phyloP scores from a whole-genome alignment of 1,140 invertebrate species.

The Maconellicoccus hirsutus region DNA sequence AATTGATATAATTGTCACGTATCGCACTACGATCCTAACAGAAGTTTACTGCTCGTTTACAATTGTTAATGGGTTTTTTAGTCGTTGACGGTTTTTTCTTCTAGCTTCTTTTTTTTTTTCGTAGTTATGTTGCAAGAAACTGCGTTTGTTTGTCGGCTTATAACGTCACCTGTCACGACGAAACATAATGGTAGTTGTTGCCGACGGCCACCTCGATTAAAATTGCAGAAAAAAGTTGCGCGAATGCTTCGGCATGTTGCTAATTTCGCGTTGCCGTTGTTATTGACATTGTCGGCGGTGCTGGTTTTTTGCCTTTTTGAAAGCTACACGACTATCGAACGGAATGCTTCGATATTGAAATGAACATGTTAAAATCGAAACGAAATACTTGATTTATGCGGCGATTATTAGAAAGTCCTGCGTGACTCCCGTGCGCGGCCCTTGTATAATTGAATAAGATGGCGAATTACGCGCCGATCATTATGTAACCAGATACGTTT shows the following conservation, averaged over 20 bases:
- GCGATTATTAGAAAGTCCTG: background rate
- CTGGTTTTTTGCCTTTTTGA: background rate
- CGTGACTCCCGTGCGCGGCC: background rate
- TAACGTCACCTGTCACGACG: background rate
- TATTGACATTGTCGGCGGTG: background rate
- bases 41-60: slow-evolving; percentile 1
- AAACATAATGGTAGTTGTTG: slow-evolving; percentile 9
- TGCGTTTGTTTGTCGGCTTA: background rate
- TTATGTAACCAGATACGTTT: background rate
- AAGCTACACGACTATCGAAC: too few species aligned
- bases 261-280: background rate
- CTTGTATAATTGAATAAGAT: background rate
- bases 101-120: too few species aligned
- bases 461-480: background rate
- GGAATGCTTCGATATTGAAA: background rate
- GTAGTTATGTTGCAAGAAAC: background rate
- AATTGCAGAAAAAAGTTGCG: background rate
- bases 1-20: background rate
- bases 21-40: background rate
- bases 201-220: background rate
- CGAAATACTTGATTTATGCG: background rate
- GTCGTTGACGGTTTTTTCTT: background rate
- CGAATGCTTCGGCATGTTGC: slow-evolving; percentile 1
- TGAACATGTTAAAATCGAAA: background rate
- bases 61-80: slow-evolving; percentile 10